Evolutionary conservation across 2,797 vertebrate genomes (phyloP).

Genomic region (Hirundo rustica): DNA sequence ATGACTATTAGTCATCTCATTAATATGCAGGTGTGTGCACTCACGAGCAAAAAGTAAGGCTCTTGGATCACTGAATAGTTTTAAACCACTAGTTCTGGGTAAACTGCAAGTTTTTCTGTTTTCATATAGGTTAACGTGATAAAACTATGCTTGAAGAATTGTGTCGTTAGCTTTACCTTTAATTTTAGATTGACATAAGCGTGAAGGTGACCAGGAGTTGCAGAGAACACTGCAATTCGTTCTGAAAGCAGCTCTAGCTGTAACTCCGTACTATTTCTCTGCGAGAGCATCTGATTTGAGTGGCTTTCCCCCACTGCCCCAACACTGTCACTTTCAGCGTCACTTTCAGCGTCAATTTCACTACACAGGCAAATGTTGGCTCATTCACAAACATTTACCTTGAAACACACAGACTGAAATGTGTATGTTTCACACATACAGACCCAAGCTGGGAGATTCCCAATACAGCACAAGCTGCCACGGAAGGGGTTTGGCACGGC

Average conservation of each 20-base stretch:
- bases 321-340: neutral
- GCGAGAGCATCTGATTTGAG: fast-evolving
- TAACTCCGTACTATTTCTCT: fast-evolving
- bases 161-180: fast-evolving
- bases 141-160: fast-evolving
- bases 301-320: fast-evolving
- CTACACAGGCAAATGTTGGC: fast-evolving
- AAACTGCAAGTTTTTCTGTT: neutral
- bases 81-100: neutral
- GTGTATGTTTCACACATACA: too few relatives aligned
- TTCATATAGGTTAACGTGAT: fast-evolving
- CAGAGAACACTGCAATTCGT: fast-evolving
- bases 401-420: neutral
- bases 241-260: fast-evolving
- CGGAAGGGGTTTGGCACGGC: fast-evolving
- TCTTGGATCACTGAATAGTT: neutral
- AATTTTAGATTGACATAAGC: fast-evolving
- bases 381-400: neutral
- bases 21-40: fast-evolving
- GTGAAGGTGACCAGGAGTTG: fast-evolving
- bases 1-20: fast-evolving
- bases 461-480: fast-evolving
- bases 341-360: neutral
- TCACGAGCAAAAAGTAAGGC: neutral
- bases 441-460: too few relatives aligned